Evolutionary conservation across 2,888 invertebrate genomes (phyloP).

Genomic region (Tenthredo mesomela): DNA sequence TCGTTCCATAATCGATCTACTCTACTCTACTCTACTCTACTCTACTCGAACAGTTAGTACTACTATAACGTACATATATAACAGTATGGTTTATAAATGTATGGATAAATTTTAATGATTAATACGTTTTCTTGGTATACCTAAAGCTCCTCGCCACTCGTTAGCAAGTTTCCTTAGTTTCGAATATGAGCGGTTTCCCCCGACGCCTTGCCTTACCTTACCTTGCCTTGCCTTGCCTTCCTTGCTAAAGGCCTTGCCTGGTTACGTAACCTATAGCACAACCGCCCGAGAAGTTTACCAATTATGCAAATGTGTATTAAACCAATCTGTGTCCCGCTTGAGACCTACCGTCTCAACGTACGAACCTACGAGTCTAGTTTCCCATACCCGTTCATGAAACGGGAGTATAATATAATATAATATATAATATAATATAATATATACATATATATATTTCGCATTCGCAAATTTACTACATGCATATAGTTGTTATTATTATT

Average conservation of each 20-base stretch:
- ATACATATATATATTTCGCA: not conserved
- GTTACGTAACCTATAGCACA: slow-evolving; percentile 31
- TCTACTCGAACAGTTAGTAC: not conserved
- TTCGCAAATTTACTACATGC: not conserved
- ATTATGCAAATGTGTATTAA: slow-evolving; percentile 54
- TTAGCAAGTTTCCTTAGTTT: slow-evolving; percentile 49
- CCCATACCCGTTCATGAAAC: slow-evolving; percentile 28
- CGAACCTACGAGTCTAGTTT: slow-evolving; percentile 37
- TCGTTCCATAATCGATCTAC: not conserved
- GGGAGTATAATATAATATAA: not conserved
- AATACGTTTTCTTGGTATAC: slow-evolving; percentile 1
- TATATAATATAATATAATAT: not conserved
- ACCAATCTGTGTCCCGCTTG: slow-evolving; percentile 42
- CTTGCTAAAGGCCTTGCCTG: slow-evolving; percentile 22
- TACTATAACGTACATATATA: too few species aligned
- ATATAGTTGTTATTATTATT: slow-evolving; percentile 1
- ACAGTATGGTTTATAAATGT: not conserved
- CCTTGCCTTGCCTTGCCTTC: not conserved
- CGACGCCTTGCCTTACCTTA: slow-evolving; percentile 9
- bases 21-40: too few species aligned
- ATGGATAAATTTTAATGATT: not conserved
- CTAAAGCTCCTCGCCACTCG: slow-evolving; percentile 24
- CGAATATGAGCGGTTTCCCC: slow-evolving; percentile 42
- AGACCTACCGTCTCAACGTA: slow-evolving; percentile 25
- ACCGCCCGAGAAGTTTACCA: slow-evolving; percentile 52